Percentiles rank a stretch among this genome's conserved stretches.
phyloP scores from a whole-genome alignment of 2,888 invertebrate genomes.

The Philopedon plagiatum region DNA sequence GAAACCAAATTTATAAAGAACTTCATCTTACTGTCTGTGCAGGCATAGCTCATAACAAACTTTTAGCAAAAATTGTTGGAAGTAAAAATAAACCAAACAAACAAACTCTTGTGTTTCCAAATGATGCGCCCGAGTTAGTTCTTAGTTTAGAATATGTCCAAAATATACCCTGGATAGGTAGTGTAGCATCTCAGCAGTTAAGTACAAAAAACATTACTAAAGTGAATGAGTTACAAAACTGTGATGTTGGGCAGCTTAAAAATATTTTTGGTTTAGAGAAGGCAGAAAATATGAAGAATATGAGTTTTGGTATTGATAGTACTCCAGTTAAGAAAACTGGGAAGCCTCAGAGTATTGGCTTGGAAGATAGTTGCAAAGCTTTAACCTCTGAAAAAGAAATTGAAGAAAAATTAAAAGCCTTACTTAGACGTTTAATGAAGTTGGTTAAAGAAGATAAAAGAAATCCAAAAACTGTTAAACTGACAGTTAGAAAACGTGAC shows the following conservation, averaged over 20 bases:
- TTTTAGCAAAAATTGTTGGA: conserved; percentile 85
- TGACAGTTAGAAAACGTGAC: conserved; percentile 83
- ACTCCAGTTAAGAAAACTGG: conserved; percentile 81
- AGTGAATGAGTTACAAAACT: conserved; percentile 78
- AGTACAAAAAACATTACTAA: conserved; percentile 77
- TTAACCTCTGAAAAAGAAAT: conserved; percentile 82
- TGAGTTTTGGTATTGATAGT: conserved; percentile 83
- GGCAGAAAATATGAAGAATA: conserved; percentile 78
- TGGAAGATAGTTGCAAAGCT: conserved; percentile 84
- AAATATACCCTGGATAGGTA: conserved; percentile 83
- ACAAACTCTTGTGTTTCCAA: conserved; percentile 84
- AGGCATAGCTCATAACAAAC: conserved; percentile 87
- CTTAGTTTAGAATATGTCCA: conserved; percentile 75
- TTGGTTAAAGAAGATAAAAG: conserved; percentile 85
- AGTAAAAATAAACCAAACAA: conserved; percentile 84
- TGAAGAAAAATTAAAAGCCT: conserved; percentile 78
- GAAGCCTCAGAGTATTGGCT: conserved; percentile 83
- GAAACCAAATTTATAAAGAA: conserved; percentile 77
- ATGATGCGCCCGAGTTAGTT: conserved; percentile 77
- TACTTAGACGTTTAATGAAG: conserved; percentile 79
- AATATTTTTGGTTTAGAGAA: conserved; percentile 77
- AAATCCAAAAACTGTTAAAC: conserved; percentile 81
- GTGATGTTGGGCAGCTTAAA: conserved; percentile 72
- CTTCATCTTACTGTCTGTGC: conserved; percentile 85
- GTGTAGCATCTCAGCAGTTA: conserved; percentile 77